A percentile compares a stretch with the other conserved stretches of the same genome.
Evolutionary conservation across 2,797 vertebrate species (phyloP).

Genomic region (Esox lucius): DNA sequence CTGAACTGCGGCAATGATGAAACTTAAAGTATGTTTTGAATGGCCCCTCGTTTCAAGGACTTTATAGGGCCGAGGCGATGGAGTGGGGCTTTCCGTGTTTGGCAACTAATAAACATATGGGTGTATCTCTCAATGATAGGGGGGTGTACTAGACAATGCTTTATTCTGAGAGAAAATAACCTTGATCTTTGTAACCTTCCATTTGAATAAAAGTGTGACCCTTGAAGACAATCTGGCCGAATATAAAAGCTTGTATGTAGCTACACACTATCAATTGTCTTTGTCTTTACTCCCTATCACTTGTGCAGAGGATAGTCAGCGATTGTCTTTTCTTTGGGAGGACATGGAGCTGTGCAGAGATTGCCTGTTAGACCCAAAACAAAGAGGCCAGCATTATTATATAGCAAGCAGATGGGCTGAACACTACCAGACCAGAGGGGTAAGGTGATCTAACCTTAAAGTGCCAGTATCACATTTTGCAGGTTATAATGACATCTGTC

Average conservation of each 20-base stretch:
- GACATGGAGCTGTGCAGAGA: conserved; percentile 7
- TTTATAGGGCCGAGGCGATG: conserved; percentile 37
- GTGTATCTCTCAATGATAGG: conserved; percentile 19
- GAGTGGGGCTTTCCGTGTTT: conserved; percentile 42
- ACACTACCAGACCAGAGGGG: conserved; percentile 57
- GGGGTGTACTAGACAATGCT: conserved; percentile 11
- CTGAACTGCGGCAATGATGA: conserved; percentile 77
- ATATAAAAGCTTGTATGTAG: background rate
- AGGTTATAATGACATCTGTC: conserved; percentile 81
- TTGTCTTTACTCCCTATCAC: background rate
- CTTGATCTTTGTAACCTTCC: conserved; percentile 18
- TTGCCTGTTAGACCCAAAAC: conserved; percentile 45
- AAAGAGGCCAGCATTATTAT: conserved; percentile 47
- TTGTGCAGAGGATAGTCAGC: background rate
- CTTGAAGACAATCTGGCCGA: background rate
- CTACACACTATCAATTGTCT: background rate
- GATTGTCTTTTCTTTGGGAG: conserved; percentile 9
- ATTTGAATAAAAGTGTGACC: conserved; percentile 22
- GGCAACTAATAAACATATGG: conserved; percentile 23
- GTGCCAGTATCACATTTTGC: conserved; percentile 78
- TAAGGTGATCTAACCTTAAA: conserved; percentile 79
- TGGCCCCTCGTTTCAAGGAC: conserved; percentile 50
- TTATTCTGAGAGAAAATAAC: conserved; percentile 25
- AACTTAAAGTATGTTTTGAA: conserved; percentile 70
- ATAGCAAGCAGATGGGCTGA: conserved; percentile 58